Base-by-base conservation (phyloP, 1,140 invertebrate genomes). In the Euwallacea similis region DNA sequence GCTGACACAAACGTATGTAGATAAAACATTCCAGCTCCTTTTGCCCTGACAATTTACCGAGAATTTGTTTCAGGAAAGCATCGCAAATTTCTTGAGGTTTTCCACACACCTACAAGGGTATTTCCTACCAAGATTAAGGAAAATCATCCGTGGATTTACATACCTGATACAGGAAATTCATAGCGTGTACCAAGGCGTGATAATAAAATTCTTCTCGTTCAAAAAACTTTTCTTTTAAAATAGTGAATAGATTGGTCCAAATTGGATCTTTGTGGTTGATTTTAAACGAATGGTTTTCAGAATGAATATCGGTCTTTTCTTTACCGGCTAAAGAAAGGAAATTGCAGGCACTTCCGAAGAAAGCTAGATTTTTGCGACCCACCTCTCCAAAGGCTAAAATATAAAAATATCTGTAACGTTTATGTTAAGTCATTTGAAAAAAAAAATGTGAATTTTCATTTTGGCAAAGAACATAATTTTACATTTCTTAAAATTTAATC, bases 131-230 rank as follows among this genome's bases (percentile, higher is more conserved):
- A 33, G 21, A 33, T 33, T 33, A 33, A 33, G 21, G 21, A 33
- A 33, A 33, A 1, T 33, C 21, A 33, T 33, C 21, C 1, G 4
- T 1, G 21, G 1, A 33, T 33, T 33, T 33, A 33, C 42, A 53
- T 76, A 80, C 76, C 55, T 73, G 72, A 62, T 78, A 80, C 53
- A 79, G 74, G 42, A 77, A 77, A 15, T 74, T 69, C 21, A 78
- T 66, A 43, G 69, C 74, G 9, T 59, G 67, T 4, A 66, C 66
- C 41, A 79, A 62, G 33, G 73, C 74, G 4, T 73, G 55, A 44
- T 76, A 71, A 63, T 78, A 79, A 69, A 69, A 76, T 10, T 69
- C 50, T 0, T 70, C 66, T 2, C 67, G 65, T 58, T 73, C 33
- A 41, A 74, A 74, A 64, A 79, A 78, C 33, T 73, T 73, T 13